Evolutionary conservation across 23 tunicate species (phyloP).

Genomic region (Styela clava): DNA sequence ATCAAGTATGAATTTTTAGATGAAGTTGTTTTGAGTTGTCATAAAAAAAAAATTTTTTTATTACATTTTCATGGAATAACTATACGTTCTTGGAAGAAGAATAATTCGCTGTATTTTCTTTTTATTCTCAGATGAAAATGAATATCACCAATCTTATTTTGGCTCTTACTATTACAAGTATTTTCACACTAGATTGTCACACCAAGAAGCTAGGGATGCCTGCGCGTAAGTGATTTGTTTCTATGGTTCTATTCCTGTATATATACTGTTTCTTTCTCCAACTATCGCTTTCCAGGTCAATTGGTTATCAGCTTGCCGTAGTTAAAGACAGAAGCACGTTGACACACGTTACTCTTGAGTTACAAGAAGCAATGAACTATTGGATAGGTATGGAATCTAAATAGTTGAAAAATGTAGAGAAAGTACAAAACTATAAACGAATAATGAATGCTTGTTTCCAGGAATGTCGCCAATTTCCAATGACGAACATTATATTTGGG

Average conservation of each 20-base stretch:
- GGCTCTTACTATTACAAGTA: slow-evolving; percentile 20
- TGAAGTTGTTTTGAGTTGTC: too few relatives aligned
- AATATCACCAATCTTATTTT: not conserved
- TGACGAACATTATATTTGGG: not conserved
- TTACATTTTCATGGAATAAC: too few relatives aligned
- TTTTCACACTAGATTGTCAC: not conserved
- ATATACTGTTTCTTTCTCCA: not conserved
- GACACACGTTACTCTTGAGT: not conserved
- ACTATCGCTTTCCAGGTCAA: slow-evolving; percentile 8
- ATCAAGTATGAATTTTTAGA: not conserved
- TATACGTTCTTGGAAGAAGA: too few relatives aligned
- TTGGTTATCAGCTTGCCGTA: slow-evolving; percentile 22
- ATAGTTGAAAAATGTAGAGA: too few relatives aligned
- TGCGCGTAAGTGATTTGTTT: slow-evolving; percentile 14
- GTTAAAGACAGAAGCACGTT: not conserved
- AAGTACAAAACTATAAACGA: too few relatives aligned
- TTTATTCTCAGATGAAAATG: not conserved
- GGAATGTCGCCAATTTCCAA: not conserved
- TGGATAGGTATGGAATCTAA: not conserved
- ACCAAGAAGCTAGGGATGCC: not conserved
- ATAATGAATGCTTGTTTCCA: too few relatives aligned
- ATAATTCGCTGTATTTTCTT: too few relatives aligned
- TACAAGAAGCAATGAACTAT: not conserved
- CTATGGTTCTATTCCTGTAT: not conserved
- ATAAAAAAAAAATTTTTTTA: too few relatives aligned